Percentiles rank a stretch among this genome's conserved stretches.
Evolutionary conservation across 2,797 vertebrate genomes (phyloP).

Genomic region (Hyperoplus immaculatus): DNA sequence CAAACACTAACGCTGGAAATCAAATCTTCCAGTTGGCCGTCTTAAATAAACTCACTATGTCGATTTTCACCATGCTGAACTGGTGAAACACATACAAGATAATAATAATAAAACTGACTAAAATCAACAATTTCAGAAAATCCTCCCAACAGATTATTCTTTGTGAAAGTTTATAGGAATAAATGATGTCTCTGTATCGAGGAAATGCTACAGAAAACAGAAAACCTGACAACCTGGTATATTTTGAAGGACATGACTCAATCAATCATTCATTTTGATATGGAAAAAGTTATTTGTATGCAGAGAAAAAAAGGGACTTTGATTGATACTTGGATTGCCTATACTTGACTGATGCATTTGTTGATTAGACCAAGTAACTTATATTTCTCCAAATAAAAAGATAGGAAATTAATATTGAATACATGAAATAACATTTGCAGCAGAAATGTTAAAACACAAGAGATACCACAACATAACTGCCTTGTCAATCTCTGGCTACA

Average conservation of each 20-base stretch:
- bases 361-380: not conserved
- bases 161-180: not conserved
- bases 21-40: not conserved
- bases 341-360: not conserved
- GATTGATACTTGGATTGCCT: not conserved
- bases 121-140: too few species aligned
- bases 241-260: not conserved
- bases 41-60: not conserved
- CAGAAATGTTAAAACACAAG: not conserved
- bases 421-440: not conserved
- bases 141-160: not conserved
- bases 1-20: not conserved
- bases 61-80: not conserved
- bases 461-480: not conserved
- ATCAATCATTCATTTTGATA: not conserved
- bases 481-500: conserved; percentile 17
- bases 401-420: too few species aligned
- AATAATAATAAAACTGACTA: not conserved
- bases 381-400: not conserved
- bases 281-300: not conserved
- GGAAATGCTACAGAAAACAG: not conserved
- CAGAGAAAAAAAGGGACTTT: not conserved
- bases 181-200: not conserved
- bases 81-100: not conserved
- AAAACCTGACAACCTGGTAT: not conserved